A percentile compares a stretch with the other conserved stretches of the same genome.
Evolutionary conservation across 2,113 vertebrate species (phyloP).

Genomic region (Nycticebus coucang): DNA sequence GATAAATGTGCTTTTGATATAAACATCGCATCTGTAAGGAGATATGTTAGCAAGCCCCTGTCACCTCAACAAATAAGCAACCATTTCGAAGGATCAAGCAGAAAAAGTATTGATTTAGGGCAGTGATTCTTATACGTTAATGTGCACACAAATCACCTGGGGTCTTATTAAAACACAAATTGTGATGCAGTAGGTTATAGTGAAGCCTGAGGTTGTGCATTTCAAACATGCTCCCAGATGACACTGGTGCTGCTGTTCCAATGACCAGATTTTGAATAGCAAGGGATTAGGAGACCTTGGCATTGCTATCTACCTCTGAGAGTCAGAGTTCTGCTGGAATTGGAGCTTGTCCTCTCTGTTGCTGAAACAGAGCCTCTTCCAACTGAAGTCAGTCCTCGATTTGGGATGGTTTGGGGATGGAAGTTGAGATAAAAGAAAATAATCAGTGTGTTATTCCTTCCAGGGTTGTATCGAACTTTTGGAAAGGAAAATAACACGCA

Average conservation of each 20-base stretch:
- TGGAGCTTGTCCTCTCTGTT: neutral
- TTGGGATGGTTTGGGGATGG: neutral
- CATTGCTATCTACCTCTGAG: neutral
- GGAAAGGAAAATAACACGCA: neutral
- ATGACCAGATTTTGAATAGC: neutral
- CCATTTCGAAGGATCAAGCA: neutral
- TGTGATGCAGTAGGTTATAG: neutral
- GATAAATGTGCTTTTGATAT: neutral
- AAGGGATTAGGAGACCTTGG: neutral
- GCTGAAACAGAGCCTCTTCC: neutral
- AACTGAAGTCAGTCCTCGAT: neutral
- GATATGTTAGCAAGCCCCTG: neutral
- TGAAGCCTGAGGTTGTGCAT: neutral
- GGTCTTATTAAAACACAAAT: constrained; percentile 58
- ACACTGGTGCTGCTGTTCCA: neutral
- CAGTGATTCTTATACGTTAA: neutral
- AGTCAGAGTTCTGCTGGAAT: neutral
- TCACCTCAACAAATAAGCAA: neutral
- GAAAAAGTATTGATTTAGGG: neutral
- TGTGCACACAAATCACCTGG: neutral
- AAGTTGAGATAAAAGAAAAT: neutral
- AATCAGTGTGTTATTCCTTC: neutral
- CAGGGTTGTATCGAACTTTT: neutral
- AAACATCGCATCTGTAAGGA: neutral
- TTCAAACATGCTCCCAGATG: neutral